A percentile compares a stretch with the other conserved stretches of the same genome.
Evolutionary conservation across 2,888 invertebrate species (phyloP).

Genomic region (Trileptium ribeirensis): DNA sequence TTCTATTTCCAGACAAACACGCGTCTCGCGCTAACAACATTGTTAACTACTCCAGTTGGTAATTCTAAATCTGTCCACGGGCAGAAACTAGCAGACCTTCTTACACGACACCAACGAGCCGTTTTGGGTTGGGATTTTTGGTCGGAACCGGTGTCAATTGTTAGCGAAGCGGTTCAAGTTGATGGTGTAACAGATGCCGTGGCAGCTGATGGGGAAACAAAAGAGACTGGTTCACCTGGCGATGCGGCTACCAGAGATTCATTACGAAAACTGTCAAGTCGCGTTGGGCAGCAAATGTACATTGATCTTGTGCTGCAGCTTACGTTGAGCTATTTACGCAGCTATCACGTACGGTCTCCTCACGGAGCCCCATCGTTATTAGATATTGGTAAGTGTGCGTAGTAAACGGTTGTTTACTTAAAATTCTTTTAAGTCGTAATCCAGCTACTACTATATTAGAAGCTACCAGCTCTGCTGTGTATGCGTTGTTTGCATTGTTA

Average conservation of each 20-base stretch:
- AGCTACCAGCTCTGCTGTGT: too few relatives aligned
- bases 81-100: constrained; percentile 55
- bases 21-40: neutral
- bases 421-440: too few relatives aligned
- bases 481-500: too few relatives aligned
- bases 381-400: too few relatives aligned
- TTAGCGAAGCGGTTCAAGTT: neutral
- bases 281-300: neutral
- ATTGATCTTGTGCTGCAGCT: neutral
- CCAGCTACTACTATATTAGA: too few relatives aligned
- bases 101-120: constrained; percentile 70
- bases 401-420: too few relatives aligned
- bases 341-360: neutral
- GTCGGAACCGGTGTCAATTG: neutral
- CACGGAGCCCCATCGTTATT: neutral
- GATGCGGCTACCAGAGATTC: too few relatives aligned
- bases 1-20: neutral
- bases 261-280: neutral
- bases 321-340: neutral
- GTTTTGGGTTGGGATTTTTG: constrained; percentile 62
- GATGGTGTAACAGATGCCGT: neutral
- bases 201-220: neutral
- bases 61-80: neutral
- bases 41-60: neutral
- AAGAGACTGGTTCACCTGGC: too few relatives aligned